phyloP scores from a whole-genome alignment of 2,888 invertebrate species.

The Diarsia mendica region DNA sequence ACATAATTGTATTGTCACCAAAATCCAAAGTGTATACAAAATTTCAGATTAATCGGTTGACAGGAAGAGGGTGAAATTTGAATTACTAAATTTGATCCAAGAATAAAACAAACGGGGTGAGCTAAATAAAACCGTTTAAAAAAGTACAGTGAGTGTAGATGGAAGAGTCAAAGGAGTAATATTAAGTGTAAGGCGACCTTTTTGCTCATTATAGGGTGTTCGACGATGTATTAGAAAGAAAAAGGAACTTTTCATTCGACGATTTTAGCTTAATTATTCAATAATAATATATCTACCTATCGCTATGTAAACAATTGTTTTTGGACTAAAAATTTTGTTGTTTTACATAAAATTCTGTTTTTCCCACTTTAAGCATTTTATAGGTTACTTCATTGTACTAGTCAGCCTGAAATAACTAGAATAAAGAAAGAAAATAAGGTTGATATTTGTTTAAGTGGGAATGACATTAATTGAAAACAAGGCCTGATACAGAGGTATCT shows the following conservation, averaged over 20 bases:
- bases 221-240: not conserved
- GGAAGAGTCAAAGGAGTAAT: constrained; percentile 45
- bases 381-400: not conserved
- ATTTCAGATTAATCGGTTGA: too few relatives aligned
- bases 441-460: not conserved
- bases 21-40: too few relatives aligned
- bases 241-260: not conserved
- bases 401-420: not conserved
- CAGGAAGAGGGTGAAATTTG: too few relatives aligned
- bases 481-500: not conserved
- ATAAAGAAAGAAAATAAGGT: not conserved
- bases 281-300: too few relatives aligned
- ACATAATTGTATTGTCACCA: too few relatives aligned
- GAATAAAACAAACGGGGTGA: too few relatives aligned
- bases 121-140: too few relatives aligned
- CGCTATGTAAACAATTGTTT: too few relatives aligned
- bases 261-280: too few relatives aligned
- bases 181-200: constrained; percentile 53
- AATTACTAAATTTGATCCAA: too few relatives aligned
- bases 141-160: constrained; percentile 37
- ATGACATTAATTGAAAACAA: not conserved
- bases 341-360: not conserved
- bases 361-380: not conserved
- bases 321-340: not conserved
- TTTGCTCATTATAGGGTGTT: constrained; percentile 18